Evolutionary conservation across 2,113 vertebrate species (phyloP).

Genomic region (Scopus umbretta): DNA sequence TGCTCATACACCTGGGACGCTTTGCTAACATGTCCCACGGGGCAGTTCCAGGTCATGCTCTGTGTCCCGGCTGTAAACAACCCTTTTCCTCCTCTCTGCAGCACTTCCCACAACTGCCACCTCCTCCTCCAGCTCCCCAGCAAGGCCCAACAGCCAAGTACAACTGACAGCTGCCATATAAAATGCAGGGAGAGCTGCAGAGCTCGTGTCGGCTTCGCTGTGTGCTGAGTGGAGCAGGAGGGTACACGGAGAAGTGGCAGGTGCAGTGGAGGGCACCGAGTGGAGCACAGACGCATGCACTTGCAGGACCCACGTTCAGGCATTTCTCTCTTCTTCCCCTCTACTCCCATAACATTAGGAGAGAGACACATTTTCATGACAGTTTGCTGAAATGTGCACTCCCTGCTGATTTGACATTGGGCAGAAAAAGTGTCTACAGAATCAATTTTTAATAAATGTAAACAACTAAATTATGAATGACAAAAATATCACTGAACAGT

Average conservation of each 20-base stretch:
- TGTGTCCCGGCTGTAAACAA: background rate
- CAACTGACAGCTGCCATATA: background rate
- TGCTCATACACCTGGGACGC: fast-evolving
- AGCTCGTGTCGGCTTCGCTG: fast-evolving
- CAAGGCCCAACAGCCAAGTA: background rate
- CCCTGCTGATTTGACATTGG: slow-evolving; percentile 54
- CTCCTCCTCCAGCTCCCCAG: background rate
- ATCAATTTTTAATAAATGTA: slow-evolving; percentile 67
- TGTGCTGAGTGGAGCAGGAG: background rate
- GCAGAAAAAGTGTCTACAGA: slow-evolving; percentile 54
- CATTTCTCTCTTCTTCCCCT: background rate
- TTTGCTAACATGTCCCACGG: fast-evolving
- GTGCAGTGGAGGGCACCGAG: fast-evolving
- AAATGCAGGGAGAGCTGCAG: background rate
- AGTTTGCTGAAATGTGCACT: background rate
- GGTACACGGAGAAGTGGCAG: background rate
- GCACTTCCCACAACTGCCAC: background rate
- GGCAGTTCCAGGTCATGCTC: background rate
- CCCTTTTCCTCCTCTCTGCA: background rate
- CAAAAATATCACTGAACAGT: slow-evolving; percentile 54
- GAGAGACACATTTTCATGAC: background rate
- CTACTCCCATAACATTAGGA: background rate
- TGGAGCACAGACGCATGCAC: fast-evolving
- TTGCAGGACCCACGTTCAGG: background rate
- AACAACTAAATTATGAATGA: slow-evolving; percentile 70